phyloP scores from a whole-genome alignment of 1,140 invertebrate genomes.

The Sycophaga agraensis region DNA sequence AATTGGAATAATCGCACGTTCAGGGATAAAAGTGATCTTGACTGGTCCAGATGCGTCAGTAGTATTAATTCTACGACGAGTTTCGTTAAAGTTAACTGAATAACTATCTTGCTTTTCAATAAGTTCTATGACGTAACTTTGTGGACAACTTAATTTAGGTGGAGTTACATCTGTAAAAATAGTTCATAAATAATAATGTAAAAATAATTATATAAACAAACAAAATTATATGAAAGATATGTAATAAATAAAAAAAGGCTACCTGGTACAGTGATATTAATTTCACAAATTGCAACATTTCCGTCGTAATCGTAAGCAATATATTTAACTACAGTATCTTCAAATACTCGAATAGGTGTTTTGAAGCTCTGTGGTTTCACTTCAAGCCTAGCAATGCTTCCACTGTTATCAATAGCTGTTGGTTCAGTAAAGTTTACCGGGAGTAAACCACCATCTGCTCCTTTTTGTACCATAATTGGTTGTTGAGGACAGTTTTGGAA shows the following conservation, averaged over 20 bases:
- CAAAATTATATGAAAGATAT: neutral
- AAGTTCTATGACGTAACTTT: conserved; percentile 92
- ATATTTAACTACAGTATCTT: conserved; percentile 92
- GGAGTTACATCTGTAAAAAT: conserved; percentile 77
- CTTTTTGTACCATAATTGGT: conserved; percentile 86
- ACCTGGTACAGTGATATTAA: conserved; percentile 89
- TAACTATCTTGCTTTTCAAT: conserved; percentile 88
- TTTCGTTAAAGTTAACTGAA: conserved; percentile 90
- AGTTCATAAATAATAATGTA: neutral
- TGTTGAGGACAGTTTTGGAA: conserved; percentile 95
- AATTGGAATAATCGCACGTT: conserved; percentile 83
- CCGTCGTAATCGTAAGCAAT: conserved; percentile 95
- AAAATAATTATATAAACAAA: neutral
- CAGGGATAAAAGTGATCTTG: conserved; percentile 78
- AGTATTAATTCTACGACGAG: conserved; percentile 79
- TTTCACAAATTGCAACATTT: conserved; percentile 94
- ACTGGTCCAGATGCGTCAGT: conserved; percentile 90
- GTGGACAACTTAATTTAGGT: conserved; percentile 89
- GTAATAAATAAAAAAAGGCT: conserved; percentile 23
- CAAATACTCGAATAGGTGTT: conserved; percentile 85
- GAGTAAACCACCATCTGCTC: conserved; percentile 80
- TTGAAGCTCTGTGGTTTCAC: conserved; percentile 88
- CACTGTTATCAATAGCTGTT: conserved; percentile 90
- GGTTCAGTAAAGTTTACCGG: conserved; percentile 93
- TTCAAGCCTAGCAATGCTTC: conserved; percentile 88